Evolutionary conservation across 2,113 vertebrate species (phyloP).

Genomic region (Coryphaenoides rupestris): DNA sequence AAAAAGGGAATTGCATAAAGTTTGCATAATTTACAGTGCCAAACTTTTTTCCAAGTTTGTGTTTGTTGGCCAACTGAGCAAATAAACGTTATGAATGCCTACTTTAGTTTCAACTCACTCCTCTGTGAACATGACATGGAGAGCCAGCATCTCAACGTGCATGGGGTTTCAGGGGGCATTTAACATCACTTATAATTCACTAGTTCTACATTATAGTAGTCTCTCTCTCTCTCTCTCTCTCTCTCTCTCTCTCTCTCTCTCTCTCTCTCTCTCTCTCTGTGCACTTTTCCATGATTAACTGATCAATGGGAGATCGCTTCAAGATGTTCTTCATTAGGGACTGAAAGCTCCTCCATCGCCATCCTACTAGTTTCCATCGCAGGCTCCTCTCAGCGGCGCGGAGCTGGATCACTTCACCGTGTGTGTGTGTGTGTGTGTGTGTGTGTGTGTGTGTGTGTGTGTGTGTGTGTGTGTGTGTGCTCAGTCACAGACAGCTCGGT

Average conservation of each 20-base stretch:
- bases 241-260: background rate
- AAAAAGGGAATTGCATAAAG: too few species aligned
- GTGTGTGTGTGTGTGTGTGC: too few species aligned
- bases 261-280: background rate
- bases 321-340: conserved; percentile 47
- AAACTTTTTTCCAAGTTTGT: background rate
- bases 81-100: background rate
- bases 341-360: background rate
- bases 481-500: background rate
- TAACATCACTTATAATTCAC: too few species aligned
- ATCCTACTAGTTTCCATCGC: conserved; percentile 35
- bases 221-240: background rate
- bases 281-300: conserved; percentile 20
- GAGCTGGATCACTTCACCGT: background rate
- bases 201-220: conserved; percentile 6
- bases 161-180: too few species aligned
- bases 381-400: conserved; percentile 11
- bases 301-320: conserved; percentile 32
- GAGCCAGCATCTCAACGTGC: too few species aligned
- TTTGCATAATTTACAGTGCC: background rate
- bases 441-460: too few species aligned
- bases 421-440: too few species aligned
- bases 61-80: too few species aligned
- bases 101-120: too few species aligned
- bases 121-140: too few species aligned